phyloP scores from a whole-genome alignment of 2,888 invertebrate genomes.

The Megamerina dolium region DNA sequence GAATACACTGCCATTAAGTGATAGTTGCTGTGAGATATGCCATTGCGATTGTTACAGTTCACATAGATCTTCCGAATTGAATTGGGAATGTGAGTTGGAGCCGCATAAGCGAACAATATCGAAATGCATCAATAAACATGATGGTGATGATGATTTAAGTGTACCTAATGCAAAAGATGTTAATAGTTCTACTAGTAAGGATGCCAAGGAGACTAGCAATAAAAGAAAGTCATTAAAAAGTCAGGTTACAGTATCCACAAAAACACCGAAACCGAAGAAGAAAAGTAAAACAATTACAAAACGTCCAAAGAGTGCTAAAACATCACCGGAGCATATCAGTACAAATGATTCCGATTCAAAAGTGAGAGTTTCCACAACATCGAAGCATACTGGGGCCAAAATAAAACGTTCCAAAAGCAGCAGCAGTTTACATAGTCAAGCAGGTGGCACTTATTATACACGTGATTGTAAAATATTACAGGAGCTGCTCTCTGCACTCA shows the following conservation, averaged over 20 bases:
- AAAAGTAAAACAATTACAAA: conserved; percentile 15
- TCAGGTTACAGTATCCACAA: conserved; percentile 6
- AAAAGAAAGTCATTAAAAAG: conserved; percentile 1
- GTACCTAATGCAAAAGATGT: not conserved
- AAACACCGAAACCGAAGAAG: conserved; percentile 12
- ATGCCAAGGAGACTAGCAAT: conserved; percentile 2
- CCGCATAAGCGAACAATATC: not conserved
- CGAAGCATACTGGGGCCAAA: too few species aligned
- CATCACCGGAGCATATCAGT: conserved; percentile 3
- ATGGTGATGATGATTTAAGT: conserved; percentile 13
- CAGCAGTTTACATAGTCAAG: conserved; percentile 28
- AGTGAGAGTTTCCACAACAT: not conserved
- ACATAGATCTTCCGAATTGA: conserved; percentile 32
- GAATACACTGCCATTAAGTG: conserved; percentile 28
- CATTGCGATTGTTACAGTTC: conserved; percentile 45
- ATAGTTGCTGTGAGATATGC: conserved; percentile 45
- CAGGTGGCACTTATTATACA: conserved; percentile 17
- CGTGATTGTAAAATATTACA: conserved; percentile 42
- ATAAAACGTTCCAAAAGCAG: conserved; percentile 39
- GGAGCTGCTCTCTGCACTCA: conserved; percentile 19
- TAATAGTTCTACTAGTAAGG: conserved; percentile 10
- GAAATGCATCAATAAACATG: conserved; percentile 1
- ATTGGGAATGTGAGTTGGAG: conserved; percentile 11
- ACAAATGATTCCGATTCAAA: conserved; percentile 2
- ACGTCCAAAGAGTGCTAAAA: conserved; percentile 11